Base-by-base conservation (phyloP, 2,888 invertebrate genomes). In the Parnassius mnemosyne region DNA sequence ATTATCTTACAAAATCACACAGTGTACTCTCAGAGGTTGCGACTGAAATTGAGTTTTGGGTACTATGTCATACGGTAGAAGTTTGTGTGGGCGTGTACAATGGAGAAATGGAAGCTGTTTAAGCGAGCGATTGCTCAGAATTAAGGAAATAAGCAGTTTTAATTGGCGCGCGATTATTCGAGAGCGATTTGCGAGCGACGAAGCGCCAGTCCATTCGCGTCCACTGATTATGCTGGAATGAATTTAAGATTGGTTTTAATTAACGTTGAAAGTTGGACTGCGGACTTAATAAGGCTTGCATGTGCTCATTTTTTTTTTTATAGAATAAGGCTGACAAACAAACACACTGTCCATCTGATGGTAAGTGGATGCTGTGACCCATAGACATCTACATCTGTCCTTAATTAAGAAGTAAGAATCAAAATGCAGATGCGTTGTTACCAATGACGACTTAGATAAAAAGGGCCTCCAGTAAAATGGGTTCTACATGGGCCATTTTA, bases 71-170 rank as follows among this genome's bases (percentile, higher is more conserved):
- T 66, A 70, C 25, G 54, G 66, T 65, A 12, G 16, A 53, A 13
- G 60, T 0, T 10, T 1, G 7, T 10, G 2, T 16, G 1, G 0
- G 12, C 72, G 60, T 62, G 71, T 66, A 25, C 62, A 43, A 57
- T 69, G 71, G 76, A 16, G 70, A 66, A 69, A 71, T 73, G 63
- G 78, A 83, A 76, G 76, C 72, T 82, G 74, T 82, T 81, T 81
- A 84, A 77, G 75, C 78, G 76, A 71, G 77, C 80, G 85, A 85
- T 87, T 85, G 88, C 80, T 76, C 74, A 70, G 81, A 86, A 89
- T 89, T 85, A 89, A 83, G 89, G 89, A 89, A 89, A 88, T 89
- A 89, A 89, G 89, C 87, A 82, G 80, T 80, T 85, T 85, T 89
- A 89, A 89, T 89, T 89, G 86, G 79, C 73, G 66, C 74, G 73